Evolutionary conservation across 1,140 invertebrate species (phyloP).

Genomic region (Phthorimaea operculella): DNA sequence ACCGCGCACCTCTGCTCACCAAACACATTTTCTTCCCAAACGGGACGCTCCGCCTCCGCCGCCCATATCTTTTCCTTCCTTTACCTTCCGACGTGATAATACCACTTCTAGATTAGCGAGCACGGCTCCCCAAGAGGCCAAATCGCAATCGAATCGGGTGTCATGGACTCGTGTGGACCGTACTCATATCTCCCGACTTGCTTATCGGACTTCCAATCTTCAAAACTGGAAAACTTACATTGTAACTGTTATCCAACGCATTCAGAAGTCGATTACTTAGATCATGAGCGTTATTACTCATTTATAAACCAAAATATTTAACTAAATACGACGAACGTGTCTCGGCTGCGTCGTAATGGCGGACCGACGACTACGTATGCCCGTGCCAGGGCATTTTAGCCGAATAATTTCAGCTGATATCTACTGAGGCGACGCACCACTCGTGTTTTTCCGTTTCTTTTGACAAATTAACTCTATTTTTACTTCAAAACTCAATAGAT

Average conservation of each 20-base stretch:
- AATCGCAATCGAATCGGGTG: conserved; percentile 61
- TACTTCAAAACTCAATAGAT: conserved; percentile 22
- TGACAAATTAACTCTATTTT: conserved; percentile 50
- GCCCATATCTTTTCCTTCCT: not conserved
- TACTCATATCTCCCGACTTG: conserved; percentile 56
- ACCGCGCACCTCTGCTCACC: conserved; percentile 52
- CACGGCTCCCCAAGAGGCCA: conserved; percentile 46
- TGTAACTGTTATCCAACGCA: conserved; percentile 69
- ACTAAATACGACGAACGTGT: conserved; percentile 70
- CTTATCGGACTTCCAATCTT: conserved; percentile 48
- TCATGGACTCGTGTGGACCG: conserved; percentile 60
- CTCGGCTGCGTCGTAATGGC: conserved; percentile 68
- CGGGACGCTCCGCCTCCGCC: conserved; percentile 26
- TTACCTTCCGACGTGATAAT: not conserved
- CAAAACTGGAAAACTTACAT: conserved; percentile 66
- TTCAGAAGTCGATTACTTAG: conserved; percentile 69
- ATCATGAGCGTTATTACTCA: conserved; percentile 69
- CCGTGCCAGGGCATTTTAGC: conserved; percentile 69
- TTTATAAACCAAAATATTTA: conserved; percentile 69
- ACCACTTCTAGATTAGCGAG: conserved; percentile 27
- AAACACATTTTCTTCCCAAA: conserved; percentile 14
- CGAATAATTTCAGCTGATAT: conserved; percentile 70
- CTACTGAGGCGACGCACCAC: conserved; percentile 66
- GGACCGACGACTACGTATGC: conserved; percentile 69
- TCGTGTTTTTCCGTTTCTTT: conserved; percentile 69